Evolutionary conservation across 2,797 vertebrate genomes (phyloP).

Genomic region (Parambassis ranga): DNA sequence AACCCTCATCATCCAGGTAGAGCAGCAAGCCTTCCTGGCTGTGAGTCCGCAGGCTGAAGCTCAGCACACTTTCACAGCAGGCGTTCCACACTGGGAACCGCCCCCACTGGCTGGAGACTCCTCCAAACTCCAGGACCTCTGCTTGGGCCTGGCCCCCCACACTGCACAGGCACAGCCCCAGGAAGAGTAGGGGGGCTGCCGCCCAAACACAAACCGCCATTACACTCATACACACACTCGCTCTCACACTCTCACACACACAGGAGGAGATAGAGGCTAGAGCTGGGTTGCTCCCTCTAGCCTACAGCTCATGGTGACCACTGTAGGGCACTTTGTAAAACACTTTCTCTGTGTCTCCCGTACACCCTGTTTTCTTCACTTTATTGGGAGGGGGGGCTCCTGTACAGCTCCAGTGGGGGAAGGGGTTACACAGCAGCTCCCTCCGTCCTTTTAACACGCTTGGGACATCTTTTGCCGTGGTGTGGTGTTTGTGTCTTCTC

Average conservation of each 20-base stretch:
- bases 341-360: conserved; percentile 34
- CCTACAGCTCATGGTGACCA: conserved; percentile 73
- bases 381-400: conserved; percentile 9
- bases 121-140: conserved; percentile 90
- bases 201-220: conserved; percentile 81
- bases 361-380: conserved; percentile 24
- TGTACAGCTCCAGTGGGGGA: conserved; percentile 16
- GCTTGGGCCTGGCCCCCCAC: conserved; percentile 76
- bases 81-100: conserved; percentile 99
- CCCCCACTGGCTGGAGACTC: conserved; percentile 96
- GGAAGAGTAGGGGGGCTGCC: conserved; percentile 76
- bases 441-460: conserved; percentile 38
- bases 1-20: conserved; percentile 97
- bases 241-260: conserved; percentile 64
- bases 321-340: conserved; percentile 51
- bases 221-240: conserved; percentile 73
- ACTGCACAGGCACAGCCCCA: conserved; percentile 78
- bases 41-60: conserved; percentile 98
- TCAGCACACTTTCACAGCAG: conserved; percentile 98
- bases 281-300: conserved; percentile 63
- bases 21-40: conserved; percentile 95
- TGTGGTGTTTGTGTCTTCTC: conserved; percentile 27
- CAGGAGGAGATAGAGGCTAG: conserved; percentile 66
- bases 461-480: conserved; percentile 32
- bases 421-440: conserved; percentile 36